These are phyloP conservation scores for Lypha dubia DNA, from an alignment of 2,888 invertebrate genomes.

Conservation along the genomic window DNA sequence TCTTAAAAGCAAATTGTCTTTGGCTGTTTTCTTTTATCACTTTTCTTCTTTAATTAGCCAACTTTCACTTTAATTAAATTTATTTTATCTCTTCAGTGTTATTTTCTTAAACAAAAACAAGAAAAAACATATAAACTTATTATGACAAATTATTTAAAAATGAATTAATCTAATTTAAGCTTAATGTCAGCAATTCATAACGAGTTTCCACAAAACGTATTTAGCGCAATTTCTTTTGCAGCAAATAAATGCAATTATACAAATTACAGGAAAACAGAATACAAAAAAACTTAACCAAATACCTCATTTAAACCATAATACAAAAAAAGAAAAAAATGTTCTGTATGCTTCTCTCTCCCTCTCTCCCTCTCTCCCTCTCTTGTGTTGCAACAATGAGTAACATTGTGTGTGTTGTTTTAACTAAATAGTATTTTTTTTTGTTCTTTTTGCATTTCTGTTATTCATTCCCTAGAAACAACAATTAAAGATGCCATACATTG, in stretches of 20 bases:
- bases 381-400: constrained; percentile 13
- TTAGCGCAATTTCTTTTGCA: constrained; percentile 28
- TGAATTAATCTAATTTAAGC: constrained; percentile 60
- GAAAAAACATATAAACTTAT: too few relatives aligned
- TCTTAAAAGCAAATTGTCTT: too few relatives aligned
- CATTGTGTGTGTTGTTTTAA: background rate
- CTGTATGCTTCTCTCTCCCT: constrained; percentile 4
- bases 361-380: too few relatives aligned
- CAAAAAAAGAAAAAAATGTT: background rate
- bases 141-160: constrained; percentile 37
- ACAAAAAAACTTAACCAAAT: background rate
- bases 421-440: background rate
- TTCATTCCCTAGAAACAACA: constrained; percentile 28
- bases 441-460: constrained; percentile 4
- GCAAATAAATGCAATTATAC: constrained; percentile 32
- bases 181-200: constrained; percentile 60
- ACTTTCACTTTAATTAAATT: background rate
- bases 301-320: constrained; percentile 7
- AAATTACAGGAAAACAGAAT: constrained; percentile 27
- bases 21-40: too few relatives aligned
- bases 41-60: background rate
- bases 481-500: constrained; percentile 35
- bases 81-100: background rate
- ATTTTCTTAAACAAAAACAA: background rate
- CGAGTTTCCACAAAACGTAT: constrained; percentile 40